Evolutionary conservation across 2,888 invertebrate genomes (phyloP).

Genomic region (Caenorhabditis zanzibari): DNA sequence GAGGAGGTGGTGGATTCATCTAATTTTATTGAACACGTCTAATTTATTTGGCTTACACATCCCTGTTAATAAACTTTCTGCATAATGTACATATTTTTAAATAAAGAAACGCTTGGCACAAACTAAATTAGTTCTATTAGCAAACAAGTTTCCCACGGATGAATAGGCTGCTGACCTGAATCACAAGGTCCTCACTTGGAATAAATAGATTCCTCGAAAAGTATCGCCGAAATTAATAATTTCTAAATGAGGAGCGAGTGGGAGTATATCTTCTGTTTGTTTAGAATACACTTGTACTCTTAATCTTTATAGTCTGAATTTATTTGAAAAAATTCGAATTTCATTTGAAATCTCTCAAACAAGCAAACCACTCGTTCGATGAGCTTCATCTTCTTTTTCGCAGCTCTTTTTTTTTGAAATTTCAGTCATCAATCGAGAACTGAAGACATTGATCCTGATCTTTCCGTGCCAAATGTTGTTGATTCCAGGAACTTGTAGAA

Average conservation of each 20-base stretch:
- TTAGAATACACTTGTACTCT: background rate
- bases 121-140: background rate
- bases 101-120: background rate
- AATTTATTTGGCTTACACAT: background rate
- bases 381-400: conserved; percentile 1
- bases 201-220: conserved; percentile 2
- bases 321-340: background rate
- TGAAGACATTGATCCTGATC: conserved; percentile 6
- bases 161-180: conserved; percentile 2
- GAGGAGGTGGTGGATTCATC: conserved; percentile 39
- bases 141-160: conserved; percentile 3
- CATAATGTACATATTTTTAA: background rate
- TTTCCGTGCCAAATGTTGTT: background rate
- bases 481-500: conserved; percentile 17
- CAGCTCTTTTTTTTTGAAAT: too few species aligned
- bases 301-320: background rate
- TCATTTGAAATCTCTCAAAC: conserved; percentile 1
- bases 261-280: background rate
- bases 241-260: conserved; percentile 20
- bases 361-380: conserved; percentile 11
- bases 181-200: background rate
- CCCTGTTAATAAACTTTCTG: background rate
- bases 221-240: conserved; percentile 9
- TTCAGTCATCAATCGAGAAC: too few species aligned
- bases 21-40: too few species aligned